Conservation (phyloP, 2,797 vertebrate genomes). For the Mycteria americana region DNA sequence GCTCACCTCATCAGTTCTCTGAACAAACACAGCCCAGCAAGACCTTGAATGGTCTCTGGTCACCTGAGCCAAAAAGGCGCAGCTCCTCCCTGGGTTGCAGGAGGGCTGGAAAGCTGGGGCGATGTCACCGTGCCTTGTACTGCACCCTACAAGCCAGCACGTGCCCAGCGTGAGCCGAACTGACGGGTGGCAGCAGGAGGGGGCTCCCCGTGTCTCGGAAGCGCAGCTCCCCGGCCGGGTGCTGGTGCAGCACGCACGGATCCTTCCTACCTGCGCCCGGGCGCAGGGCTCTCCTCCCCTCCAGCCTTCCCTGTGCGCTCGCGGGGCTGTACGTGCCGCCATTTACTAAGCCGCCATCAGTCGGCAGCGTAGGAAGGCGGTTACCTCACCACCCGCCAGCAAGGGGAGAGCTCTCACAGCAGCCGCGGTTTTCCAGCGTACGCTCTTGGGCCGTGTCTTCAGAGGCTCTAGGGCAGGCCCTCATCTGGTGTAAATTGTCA, state of each 20-base stretch:
- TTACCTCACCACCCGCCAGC: not conserved
- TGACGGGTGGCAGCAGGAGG: not conserved
- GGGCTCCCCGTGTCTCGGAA: not conserved
- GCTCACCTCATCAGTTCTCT: not conserved
- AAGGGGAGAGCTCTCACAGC: not conserved
- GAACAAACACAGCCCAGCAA: not conserved
- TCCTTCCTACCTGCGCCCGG: accelerated
- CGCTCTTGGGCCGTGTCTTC: not conserved
- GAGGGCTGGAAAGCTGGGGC: not conserved
- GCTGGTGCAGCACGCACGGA: not conserved
- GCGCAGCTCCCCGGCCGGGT: accelerated
- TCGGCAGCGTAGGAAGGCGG: accelerated
- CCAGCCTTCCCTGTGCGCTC: not conserved
- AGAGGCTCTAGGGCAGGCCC: not conserved
- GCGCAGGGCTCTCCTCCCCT: accelerated
- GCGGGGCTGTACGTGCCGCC: not conserved
- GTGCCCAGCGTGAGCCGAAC: not conserved
- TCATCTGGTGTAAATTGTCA: not conserved
- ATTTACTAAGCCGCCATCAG: too few relatives aligned
- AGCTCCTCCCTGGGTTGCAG: not conserved
- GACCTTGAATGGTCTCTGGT: not conserved
- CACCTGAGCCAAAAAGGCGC: not conserved
- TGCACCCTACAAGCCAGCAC: accelerated
- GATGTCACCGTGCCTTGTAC: accelerated
- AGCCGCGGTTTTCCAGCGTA: not conserved